Evolutionary conservation across 2,113 vertebrate species (phyloP).

Genomic region (Bettongia penicillata): DNA sequence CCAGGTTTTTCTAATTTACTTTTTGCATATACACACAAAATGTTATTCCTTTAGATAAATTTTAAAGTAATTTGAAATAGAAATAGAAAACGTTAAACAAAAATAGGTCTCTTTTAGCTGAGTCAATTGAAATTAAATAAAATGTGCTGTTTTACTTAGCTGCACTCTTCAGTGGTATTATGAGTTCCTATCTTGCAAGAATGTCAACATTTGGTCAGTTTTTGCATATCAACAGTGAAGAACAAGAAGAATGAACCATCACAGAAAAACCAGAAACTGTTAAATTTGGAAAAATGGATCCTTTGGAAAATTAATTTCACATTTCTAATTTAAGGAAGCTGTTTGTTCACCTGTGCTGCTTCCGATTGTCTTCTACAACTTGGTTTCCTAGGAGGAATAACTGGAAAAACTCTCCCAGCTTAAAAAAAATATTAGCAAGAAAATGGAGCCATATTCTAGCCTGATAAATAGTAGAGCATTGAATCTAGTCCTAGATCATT

Average conservation of each 20-base stretch:
- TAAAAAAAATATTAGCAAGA: neutral
- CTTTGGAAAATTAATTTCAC: neutral
- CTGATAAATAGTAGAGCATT: neutral
- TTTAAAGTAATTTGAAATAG: conserved; percentile 34
- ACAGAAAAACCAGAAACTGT: conserved; percentile 34
- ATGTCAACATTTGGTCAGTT: conserved; percentile 61
- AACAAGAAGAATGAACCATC: conserved; percentile 46
- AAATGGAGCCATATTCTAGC: neutral
- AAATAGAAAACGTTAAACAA: conserved; percentile 25
- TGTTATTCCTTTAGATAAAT: conserved; percentile 25
- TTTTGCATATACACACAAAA: neutral
- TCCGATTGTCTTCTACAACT: neutral
- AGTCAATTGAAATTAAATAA: conserved; percentile 26
- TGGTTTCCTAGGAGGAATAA: neutral
- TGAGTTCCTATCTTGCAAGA: conserved; percentile 34
- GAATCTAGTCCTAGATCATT: neutral
- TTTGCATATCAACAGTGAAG: conserved; percentile 62
- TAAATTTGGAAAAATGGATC: neutral
- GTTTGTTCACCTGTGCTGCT: neutral
- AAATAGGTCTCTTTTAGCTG: neutral
- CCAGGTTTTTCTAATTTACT: neutral
- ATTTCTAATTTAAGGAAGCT: neutral
- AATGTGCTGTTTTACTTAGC: conserved; percentile 15
- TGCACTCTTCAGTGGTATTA: neutral
- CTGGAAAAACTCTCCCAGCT: neutral